Evolutionary conservation across 35 echinoderm and acorn worm species (phyloP).

Genomic region (Diadema setosum): DNA sequence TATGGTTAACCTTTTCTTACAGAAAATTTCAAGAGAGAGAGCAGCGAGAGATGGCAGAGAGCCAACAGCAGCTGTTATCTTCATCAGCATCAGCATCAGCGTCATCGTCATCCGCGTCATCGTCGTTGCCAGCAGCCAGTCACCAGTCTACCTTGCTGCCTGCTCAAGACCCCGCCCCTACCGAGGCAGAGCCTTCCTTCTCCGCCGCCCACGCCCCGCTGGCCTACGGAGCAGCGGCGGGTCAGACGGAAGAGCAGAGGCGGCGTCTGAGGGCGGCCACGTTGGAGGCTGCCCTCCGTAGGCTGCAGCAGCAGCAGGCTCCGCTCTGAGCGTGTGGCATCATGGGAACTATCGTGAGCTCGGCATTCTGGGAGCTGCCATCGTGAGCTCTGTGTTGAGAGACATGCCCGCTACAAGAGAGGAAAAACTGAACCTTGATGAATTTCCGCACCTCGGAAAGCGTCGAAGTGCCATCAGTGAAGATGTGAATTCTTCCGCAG

Average conservation of each 20-base stretch:
- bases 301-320: constrained; percentile 33
- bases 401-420: no score
- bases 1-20: not conserved
- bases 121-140: not conserved
- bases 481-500: no score
- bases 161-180: not conserved
- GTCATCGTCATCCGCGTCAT: not conserved
- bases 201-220: not conserved
- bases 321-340: not conserved
- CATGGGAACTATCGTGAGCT: no score
- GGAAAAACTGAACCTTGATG: no score
- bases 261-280: constrained; percentile 1
- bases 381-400: no score
- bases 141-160: not conserved
- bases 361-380: no score
- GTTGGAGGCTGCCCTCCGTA: constrained; percentile 21
- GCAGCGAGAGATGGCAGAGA: not conserved
- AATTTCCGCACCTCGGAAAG: no score
- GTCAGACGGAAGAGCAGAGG: not conserved
- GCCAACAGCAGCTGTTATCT: not conserved
- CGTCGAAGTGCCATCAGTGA: no score
- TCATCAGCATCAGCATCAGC: not conserved
- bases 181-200: not conserved
- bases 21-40: constrained; percentile 50
- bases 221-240: not conserved